Base-by-base conservation (phyloP, 2,888 invertebrate species). In the Drosophila subquinaria region DNA sequence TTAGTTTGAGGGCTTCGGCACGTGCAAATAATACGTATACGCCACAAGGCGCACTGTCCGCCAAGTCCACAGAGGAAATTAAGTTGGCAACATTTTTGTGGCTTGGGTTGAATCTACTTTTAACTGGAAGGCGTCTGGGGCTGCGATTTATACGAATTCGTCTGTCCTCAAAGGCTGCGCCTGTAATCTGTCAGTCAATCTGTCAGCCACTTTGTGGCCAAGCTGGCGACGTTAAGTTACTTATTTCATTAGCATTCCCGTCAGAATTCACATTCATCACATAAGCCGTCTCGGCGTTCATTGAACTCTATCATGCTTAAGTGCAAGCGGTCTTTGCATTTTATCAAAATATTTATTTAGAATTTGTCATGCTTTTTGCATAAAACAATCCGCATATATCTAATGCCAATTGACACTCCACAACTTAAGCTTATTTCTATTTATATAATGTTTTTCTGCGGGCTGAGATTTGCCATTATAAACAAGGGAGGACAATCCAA, bases 21-120 rank as follows among this genome's bases (percentile, higher is more conserved):
- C 68, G 73, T 77, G 68, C 67, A 17, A 60, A 67, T 75, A 57
- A 67, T 61, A 56, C 47, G 68, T 43, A 67, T 67, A 72, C 60
- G 43, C 42, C 72, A 61, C 50, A 63, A 63, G 76, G 20, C 50
- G 13, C 8, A n/a, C 8, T 23, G 35, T 50, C 9, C 60, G 27
- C 11, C 35, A n/a, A 52, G 35, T 5, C 33, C 11, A 11, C 52
- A 45, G 36, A 45, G 9, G 2, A 3, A 13, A 27, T 27, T 8
- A 30, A 60, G 40, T 35, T 33, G 15, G 33, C 13, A 10, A 45
- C 33, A 59, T 35, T 64, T 59, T 5, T 11, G 38, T 38, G 43
- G 48, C 36, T 48, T 57, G 56, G 52, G 47, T 36, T 10, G 40
- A 20, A 61, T 63, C 45, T 38, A 65, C 60, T 63, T 63, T 45